These are phyloP conservation scores for Liasis olivaceus DNA, from an alignment of 2,797 vertebrate species.

Conservation along the genomic window DNA sequence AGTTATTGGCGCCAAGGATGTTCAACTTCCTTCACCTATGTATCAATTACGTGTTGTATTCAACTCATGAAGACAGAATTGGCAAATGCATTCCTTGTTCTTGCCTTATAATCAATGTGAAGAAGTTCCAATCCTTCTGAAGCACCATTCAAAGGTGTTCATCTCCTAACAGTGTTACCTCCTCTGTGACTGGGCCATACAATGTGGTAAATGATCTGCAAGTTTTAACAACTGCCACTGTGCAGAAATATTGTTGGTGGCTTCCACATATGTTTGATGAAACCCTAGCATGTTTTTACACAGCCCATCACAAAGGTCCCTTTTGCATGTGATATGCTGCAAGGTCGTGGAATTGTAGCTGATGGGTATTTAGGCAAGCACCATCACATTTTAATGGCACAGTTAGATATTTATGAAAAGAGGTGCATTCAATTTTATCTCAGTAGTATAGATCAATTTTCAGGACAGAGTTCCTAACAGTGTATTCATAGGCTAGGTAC, in stretches of 20 bases:
- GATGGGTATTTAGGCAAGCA: slow-evolving; percentile 58
- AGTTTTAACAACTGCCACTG: not conserved
- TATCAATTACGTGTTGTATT: not conserved
- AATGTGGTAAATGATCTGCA: not conserved
- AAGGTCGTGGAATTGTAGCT: slow-evolving; percentile 38
- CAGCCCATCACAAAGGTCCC: not conserved
- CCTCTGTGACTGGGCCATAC: not conserved
- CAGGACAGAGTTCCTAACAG: slow-evolving; percentile 78
- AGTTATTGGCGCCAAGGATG: not conserved
- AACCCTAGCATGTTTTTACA: slow-evolving; percentile 34
- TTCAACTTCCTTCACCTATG: too few relatives aligned
- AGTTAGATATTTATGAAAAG: slow-evolving; percentile 76
- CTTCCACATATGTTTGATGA: not conserved
- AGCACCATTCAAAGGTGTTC: not conserved
- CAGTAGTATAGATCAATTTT: slow-evolving; percentile 80
- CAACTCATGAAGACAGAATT: not conserved
- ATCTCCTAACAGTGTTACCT: not conserved
- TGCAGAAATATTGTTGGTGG: not conserved
- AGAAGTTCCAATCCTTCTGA: not conserved
- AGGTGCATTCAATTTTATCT: slow-evolving; percentile 76
- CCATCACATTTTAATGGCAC: slow-evolving; percentile 61
- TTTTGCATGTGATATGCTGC: not conserved
- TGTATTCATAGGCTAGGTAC: slow-evolving; percentile 80
- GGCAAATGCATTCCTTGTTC: not conserved
- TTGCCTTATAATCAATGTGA: not conserved